phyloP scores from a whole-genome alignment of 2,888 invertebrate genomes.

The Mesorhabditis sp. region DNA sequence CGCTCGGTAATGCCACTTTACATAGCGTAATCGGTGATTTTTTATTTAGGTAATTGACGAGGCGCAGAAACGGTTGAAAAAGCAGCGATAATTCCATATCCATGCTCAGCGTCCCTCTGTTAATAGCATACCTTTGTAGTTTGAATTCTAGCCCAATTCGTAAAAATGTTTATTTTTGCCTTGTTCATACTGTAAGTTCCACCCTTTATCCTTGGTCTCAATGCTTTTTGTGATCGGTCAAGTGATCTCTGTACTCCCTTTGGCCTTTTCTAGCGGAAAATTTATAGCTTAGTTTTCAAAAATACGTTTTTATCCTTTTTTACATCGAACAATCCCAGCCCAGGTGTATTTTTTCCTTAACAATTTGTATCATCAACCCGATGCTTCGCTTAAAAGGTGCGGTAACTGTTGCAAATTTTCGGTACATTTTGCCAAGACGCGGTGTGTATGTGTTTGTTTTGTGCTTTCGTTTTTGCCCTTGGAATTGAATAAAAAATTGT shows the following conservation, averaged over 20 bases:
- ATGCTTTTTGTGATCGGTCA: neutral
- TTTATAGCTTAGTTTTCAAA: too few relatives aligned
- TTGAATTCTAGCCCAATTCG: too few relatives aligned
- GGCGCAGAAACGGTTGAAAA: constrained; percentile 44
- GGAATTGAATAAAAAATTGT: neutral
- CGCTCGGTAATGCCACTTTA: constrained; percentile 1
- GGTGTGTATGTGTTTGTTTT: neutral
- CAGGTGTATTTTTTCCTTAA: too few relatives aligned
- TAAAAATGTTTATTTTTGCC: neutral
- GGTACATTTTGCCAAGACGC: neutral
- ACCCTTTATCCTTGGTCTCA: neutral
- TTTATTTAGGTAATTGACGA: constrained; percentile 36
- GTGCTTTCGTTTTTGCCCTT: neutral
- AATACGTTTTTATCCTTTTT: too few relatives aligned
- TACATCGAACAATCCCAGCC: too few relatives aligned
- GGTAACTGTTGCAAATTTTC: neutral
- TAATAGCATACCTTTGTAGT: too few relatives aligned
- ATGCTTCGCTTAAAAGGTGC: too few relatives aligned
- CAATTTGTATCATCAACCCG: too few relatives aligned
- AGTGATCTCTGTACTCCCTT: constrained; percentile 1
- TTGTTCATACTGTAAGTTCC: neutral
- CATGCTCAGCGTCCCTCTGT: too few relatives aligned
- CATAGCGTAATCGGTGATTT: neutral
- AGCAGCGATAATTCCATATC: constrained; percentile 28
- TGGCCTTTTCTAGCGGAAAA: neutral